Evolutionary conservation across 2,113 vertebrate genomes (phyloP).

Genomic region (Deroptyus accipitrinus): DNA sequence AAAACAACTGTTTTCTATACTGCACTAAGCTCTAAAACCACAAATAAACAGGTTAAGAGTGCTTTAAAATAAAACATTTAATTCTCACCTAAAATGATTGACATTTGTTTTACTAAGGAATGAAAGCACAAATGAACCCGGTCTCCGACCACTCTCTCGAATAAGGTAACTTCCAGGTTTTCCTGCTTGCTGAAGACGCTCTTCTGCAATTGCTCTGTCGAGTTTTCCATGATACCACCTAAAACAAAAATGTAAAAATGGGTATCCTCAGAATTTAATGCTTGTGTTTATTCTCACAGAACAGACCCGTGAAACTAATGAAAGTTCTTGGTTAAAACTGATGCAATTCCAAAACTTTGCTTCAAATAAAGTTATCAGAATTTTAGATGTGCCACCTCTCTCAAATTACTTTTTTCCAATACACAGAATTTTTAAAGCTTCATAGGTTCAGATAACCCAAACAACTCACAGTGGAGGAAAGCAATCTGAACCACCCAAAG

Average conservation of each 20-base stretch:
- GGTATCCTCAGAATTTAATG: neutral
- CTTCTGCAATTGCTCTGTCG: slow-evolving; percentile 95
- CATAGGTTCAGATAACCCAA: neutral
- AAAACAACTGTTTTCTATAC: neutral
- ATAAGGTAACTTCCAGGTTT: slow-evolving; percentile 96
- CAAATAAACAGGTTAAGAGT: neutral
- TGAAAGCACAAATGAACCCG: slow-evolving; percentile 96
- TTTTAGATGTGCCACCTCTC: neutral
- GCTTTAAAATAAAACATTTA: neutral
- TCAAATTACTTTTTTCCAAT: slow-evolving; percentile 10
- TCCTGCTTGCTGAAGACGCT: slow-evolving; percentile 89
- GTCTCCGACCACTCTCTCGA: slow-evolving; percentile 96
- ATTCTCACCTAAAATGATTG: slow-evolving; percentile 93
- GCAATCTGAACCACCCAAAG: neutral
- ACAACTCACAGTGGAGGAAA: neutral
- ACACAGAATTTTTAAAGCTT: neutral
- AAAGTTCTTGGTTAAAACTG: neutral
- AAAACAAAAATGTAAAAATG: neutral
- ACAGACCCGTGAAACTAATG: neutral
- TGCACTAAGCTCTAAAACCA: neutral
- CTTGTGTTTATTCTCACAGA: slow-evolving; percentile 1
- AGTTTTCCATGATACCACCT: slow-evolving; percentile 99
- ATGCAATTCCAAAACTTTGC: neutral
- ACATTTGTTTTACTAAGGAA: slow-evolving; percentile 94
- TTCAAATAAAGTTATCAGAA: neutral